A percentile compares a stretch with the other conserved stretches of the same genome.
These are phyloP conservation scores for Rhagium mordax DNA, from an alignment of 2,888 invertebrate genomes.

Conservation along the genomic window DNA sequence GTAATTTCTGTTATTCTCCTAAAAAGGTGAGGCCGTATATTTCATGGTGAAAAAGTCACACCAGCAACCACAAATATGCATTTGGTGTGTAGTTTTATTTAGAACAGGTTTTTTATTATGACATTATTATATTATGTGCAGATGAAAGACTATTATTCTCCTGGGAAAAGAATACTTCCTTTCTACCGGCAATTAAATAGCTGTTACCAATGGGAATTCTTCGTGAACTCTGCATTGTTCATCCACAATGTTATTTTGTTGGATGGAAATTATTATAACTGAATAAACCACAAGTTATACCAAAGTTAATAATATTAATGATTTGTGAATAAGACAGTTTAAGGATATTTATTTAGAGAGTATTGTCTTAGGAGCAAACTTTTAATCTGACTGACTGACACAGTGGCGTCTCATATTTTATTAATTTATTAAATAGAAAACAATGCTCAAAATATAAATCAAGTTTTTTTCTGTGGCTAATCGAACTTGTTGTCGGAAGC, in stretches of 20 bases:
- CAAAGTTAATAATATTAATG: not conserved
- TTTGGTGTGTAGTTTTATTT: constrained; percentile 44
- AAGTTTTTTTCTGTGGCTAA: too few relatives aligned
- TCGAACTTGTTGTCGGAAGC: too few relatives aligned
- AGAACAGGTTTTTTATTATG: constrained; percentile 57
- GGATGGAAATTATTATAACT: constrained; percentile 22
- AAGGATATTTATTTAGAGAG: not conserved
- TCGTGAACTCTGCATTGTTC: constrained; percentile 27
- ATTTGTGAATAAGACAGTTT: not conserved
- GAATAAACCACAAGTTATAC: not conserved
- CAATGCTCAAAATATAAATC: too few relatives aligned
- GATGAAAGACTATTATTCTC: constrained; percentile 58
- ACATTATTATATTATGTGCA: constrained; percentile 56
- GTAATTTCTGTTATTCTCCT: not conserved
- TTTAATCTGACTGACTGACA: not conserved
- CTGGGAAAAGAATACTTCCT: constrained; percentile 56
- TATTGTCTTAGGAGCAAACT: not conserved
- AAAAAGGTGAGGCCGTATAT: not conserved
- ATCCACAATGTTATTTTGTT: constrained; percentile 3
- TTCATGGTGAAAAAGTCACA: constrained; percentile 36
- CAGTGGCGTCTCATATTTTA: not conserved
- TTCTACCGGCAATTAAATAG: constrained; percentile 49
- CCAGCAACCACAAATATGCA: constrained; percentile 44
- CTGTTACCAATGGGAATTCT: constrained; percentile 35
- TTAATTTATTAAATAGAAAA: too few relatives aligned